A percentile compares a stretch with the other conserved stretches of the same genome.
phyloP scores from a whole-genome alignment of 2,797 vertebrate genomes.

The Microchirus variegatus region DNA sequence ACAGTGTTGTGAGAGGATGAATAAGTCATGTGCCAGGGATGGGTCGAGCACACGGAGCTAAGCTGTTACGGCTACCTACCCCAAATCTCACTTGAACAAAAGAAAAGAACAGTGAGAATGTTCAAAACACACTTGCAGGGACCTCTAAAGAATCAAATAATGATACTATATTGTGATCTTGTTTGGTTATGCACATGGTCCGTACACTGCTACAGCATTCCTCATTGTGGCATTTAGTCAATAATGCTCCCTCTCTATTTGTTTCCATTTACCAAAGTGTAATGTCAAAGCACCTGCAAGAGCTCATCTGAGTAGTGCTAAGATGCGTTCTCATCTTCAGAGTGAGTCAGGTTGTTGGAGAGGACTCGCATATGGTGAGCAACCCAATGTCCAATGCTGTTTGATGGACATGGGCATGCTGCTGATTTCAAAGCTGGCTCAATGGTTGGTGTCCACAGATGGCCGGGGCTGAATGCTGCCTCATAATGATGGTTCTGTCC shows the following conservation, averaged over 20 bases:
- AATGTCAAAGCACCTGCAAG: constrained; percentile 5
- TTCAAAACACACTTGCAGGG: too few relatives aligned
- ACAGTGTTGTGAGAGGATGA: constrained; percentile 24
- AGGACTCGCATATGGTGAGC: constrained; percentile 63
- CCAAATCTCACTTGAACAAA: too few relatives aligned
- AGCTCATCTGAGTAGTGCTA: constrained; percentile 31
- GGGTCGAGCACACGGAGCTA: not conserved
- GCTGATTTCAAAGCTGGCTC: constrained; percentile 65
- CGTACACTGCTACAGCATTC: constrained; percentile 12
- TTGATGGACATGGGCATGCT: constrained; percentile 62
- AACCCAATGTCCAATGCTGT: constrained; percentile 59
- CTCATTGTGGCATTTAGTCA: constrained; percentile 32
- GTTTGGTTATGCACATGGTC: constrained; percentile 5
- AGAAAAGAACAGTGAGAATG: too few relatives aligned
- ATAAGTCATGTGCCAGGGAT: constrained; percentile 5
- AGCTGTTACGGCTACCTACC: too few relatives aligned
- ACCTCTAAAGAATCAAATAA: not conserved
- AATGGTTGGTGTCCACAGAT: constrained; percentile 72
- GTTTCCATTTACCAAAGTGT: constrained; percentile 43
- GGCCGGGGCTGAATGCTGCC: constrained; percentile 60
- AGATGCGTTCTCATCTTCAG: constrained; percentile 50
- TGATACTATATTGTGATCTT: not conserved
- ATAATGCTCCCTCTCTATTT: constrained; percentile 25
- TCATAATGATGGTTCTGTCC: constrained; percentile 58
- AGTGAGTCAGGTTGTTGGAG: constrained; percentile 52